Percentiles rank a stretch among this genome's conserved stretches.
Conservation (phyloP, 2,888 invertebrate species). For the Dinocampus coccinellae region DNA sequence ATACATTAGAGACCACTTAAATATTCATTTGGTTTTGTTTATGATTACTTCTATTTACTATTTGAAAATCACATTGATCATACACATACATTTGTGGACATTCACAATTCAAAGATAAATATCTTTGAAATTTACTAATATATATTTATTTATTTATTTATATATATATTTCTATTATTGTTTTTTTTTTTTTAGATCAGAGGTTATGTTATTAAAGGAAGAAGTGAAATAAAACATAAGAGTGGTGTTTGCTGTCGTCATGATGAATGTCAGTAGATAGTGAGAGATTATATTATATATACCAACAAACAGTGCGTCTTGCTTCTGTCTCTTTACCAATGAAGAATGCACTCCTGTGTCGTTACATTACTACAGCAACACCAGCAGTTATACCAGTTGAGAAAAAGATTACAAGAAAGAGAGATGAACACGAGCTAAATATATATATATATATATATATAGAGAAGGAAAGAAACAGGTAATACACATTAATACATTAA, state of each 20-base stretch:
- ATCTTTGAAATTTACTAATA: background rate
- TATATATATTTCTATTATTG: too few relatives aligned
- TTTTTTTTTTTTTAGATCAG: conserved; percentile 22
- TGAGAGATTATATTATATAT: conserved; percentile 50
- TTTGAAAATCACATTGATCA: background rate
- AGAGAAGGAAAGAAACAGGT: background rate
- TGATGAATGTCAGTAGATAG: conserved; percentile 63
- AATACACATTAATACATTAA: background rate
- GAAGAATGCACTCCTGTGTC: conserved; percentile 44
- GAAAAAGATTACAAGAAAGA: conserved; percentile 5
- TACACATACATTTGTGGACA: background rate
- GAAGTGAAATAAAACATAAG: conserved; percentile 28
- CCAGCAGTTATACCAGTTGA: conserved; percentile 8
- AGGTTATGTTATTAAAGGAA: conserved; percentile 32
- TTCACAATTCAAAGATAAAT: background rate
- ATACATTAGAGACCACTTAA: background rate
- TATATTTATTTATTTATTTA: background rate
- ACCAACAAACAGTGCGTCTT: conserved; percentile 59
- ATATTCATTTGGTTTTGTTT: too few relatives aligned
- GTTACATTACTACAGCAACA: conserved; percentile 39
- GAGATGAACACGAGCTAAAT: too few relatives aligned
- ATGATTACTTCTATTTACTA: too few relatives aligned
- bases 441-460: too few relatives aligned
- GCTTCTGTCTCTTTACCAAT: conserved; percentile 57
- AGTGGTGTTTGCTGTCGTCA: conserved; percentile 58